Evolutionary conservation across 2,797 vertebrate species (phyloP).

Genomic region (Sebastes diaconus): DNA sequence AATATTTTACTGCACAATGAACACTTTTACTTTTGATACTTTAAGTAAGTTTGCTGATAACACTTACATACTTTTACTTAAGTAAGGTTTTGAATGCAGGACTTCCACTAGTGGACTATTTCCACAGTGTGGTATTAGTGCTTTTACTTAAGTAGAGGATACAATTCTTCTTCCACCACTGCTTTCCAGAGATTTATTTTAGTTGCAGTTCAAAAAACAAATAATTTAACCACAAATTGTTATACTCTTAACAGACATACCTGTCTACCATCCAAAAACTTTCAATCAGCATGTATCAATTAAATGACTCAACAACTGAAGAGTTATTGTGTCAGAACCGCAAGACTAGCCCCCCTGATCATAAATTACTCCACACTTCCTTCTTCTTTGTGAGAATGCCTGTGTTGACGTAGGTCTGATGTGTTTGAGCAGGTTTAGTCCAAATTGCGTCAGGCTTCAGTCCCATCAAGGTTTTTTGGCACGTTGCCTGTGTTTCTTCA

Average conservation of each 20-base stretch:
- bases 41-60: not conserved
- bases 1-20: not conserved
- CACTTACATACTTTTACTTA: not conserved
- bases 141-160: not conserved
- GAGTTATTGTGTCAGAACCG: not conserved
- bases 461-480: not conserved
- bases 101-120: not conserved
- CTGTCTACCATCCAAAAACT: not conserved
- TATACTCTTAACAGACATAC: not conserved
- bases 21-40: not conserved
- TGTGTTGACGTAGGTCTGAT: conserved; percentile 1
- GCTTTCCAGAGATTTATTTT: not conserved
- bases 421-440: conserved; percentile 41
- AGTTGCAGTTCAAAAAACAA: not conserved
- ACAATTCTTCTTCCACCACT: not conserved
- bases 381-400: not conserved
- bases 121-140: not conserved
- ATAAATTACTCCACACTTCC: conserved; percentile 28
- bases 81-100: not conserved
- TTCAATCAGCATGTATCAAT: not conserved
- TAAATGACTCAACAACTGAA: not conserved
- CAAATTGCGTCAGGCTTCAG: not conserved
- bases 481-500: not conserved
- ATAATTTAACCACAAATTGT: not conserved
- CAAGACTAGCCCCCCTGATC: not conserved